These are phyloP conservation scores for Ursus arctos DNA, from an alignment of 2,113 vertebrate genomes.

Conservation along the genomic window DNA sequence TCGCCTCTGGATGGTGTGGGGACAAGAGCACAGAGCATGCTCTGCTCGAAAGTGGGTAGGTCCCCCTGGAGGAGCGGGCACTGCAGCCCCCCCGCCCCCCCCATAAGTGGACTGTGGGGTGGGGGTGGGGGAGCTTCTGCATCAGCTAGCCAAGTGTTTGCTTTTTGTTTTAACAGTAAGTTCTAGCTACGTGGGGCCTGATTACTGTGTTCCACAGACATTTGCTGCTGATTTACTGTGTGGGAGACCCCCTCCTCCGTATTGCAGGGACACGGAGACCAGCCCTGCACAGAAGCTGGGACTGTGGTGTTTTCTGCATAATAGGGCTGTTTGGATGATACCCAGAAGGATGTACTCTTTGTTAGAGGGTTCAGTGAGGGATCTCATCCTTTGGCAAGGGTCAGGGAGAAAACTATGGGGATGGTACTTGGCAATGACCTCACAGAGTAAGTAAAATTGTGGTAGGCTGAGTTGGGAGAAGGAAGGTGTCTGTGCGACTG, in stretches of 20 bases:
- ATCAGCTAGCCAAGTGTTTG: neutral
- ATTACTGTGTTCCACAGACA: neutral
- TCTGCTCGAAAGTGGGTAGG: neutral
- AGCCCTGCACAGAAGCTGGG: neutral
- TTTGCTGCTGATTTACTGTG: accelerated
- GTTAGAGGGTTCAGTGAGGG: neutral
- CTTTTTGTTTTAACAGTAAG: neutral
- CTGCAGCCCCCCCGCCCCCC: too few relatives aligned
- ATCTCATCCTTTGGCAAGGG: neutral
- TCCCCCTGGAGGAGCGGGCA: too few relatives aligned
- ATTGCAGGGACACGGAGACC: neutral
- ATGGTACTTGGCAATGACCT: neutral
- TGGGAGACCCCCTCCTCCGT: neutral
- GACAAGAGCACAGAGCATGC: neutral
- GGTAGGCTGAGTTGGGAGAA: neutral
- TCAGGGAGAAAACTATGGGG: neutral
- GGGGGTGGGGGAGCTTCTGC: neutral
- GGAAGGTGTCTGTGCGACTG: accelerated
- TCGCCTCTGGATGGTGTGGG: neutral
- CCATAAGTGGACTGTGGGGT: too few relatives aligned
- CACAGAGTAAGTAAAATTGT: neutral
- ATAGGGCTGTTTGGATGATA: accelerated
- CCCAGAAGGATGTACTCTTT: neutral
- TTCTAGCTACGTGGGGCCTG: neutral
- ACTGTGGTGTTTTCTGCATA: accelerated